Evolutionary conservation across 2,888 invertebrate species (phyloP), one percentile per base, ranked within the genome.

Genomic region (Drosophila mimetica): DNA sequence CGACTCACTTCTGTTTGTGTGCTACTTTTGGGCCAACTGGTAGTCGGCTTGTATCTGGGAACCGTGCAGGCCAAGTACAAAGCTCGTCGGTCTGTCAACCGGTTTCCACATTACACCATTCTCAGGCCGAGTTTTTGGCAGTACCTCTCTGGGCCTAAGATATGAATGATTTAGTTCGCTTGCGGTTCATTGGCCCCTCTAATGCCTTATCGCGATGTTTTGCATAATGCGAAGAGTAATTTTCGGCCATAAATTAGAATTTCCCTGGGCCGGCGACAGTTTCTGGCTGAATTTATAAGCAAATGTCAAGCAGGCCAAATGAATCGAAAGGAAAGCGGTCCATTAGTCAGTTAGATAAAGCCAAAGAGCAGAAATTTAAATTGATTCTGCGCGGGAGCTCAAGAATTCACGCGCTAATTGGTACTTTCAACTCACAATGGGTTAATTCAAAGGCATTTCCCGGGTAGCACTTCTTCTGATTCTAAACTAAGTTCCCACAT

Each of bases 21-120:
- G 79, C 71, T 77, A 60, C 58, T 78, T 83, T 78, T 81, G 75
- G 86, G 86, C 78, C 86, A 74, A n/a, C n/a, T n/a, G n/a, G n/a
- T n/a, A 75, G 72, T 65, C 55, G 47, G 44, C 39, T 51, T 41
- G 59, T 51, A 65, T 70, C 71, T 82, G 77, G 75, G 76, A 74
- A 76, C 66, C 18, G 52, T 30, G 47, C 44, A 37, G 57, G 51
- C 85, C 78, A 74, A 84, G 72, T 76, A 75, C 71, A 58, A 57
- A 60, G 78, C 70, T 71, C 36, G 18, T 28, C 25, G 36, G 55
- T 28, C 36, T 75, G 74, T 80, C 78, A 82, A 82, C 86, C 82
- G 86, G 82, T 82, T 82, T 86, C 50, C 81, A 71, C 54, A 73
- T 76, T 75, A 84, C 84, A 75, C 71, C 81, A 73, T 66, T 60